These are phyloP conservation scores for Cataglyphis rosenhaueri DNA, from an alignment of 2,888 invertebrate species.

Conservation along the genomic window DNA sequence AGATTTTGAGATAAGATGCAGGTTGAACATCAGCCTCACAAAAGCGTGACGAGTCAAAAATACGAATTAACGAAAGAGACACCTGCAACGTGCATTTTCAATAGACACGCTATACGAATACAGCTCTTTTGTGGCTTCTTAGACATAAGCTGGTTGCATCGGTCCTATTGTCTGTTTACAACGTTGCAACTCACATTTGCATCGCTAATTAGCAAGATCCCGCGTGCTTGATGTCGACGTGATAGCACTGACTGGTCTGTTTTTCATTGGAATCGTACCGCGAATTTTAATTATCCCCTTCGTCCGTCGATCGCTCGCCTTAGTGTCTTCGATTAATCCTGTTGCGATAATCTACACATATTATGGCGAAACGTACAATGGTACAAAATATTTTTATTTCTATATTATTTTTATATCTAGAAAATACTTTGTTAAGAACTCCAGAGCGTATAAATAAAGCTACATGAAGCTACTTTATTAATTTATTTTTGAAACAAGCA, in stretches of 20 bases:
- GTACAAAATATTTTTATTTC: constrained; percentile 9
- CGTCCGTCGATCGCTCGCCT: constrained; percentile 25
- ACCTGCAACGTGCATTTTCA: constrained; percentile 67
- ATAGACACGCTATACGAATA: constrained; percentile 56
- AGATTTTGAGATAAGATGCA: constrained; percentile 65
- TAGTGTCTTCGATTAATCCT: constrained; percentile 34
- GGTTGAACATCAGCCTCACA: background rate
- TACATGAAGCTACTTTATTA: background rate
- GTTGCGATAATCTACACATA: constrained; percentile 37
- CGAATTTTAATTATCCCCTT: constrained; percentile 65
- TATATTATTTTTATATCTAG: constrained; percentile 7
- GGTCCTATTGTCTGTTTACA: constrained; percentile 53
- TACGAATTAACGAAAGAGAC: constrained; percentile 57
- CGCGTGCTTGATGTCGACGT: constrained; percentile 54
- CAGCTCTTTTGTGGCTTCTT: constrained; percentile 63
- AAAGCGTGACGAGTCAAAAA: constrained; percentile 26
- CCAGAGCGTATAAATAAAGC: constrained; percentile 26
- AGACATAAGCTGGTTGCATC: constrained; percentile 72
- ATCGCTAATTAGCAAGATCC: constrained; percentile 75
- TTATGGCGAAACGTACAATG: constrained; percentile 1
- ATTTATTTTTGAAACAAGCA: constrained; percentile 16
- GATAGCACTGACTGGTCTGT: constrained; percentile 61
- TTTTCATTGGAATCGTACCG: constrained; percentile 58
- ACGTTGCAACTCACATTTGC: constrained; percentile 73
- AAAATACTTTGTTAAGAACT: constrained; percentile 11